Base-by-base conservation (phyloP, 2,888 invertebrate species). In the Pollenia griseotomentosa region DNA sequence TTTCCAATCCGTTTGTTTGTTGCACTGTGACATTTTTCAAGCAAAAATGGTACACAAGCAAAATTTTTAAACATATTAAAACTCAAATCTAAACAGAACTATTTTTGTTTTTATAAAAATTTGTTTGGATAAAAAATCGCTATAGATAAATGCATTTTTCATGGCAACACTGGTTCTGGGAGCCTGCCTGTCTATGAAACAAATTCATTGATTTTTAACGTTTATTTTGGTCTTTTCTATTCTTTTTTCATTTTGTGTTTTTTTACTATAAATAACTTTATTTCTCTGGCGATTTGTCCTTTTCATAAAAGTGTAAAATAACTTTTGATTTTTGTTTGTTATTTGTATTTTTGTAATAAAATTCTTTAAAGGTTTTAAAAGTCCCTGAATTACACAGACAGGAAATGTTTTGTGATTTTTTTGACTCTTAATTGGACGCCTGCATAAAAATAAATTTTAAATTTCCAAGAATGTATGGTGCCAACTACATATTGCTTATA, bases 141-240 rank as follows among this genome's bases (percentile, higher is more conserved):
- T 33, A 33, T 33, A 33, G 33, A 33, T 33, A 33, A 33, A 33
- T 33, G 4, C 5, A 33, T 33, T 2, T 23, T 23, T 23, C 23
- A 2, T 33, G 33, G 33, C 33, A 33, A 33, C 33, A 33, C 33
- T 33, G 33, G 33, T 33, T 33, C 33, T 33, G 55, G 75, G 42
- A 68, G 75, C 61, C 68, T 61, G 74, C 14, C 7, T 68, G 75
- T 61, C 70, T 75, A 46, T 44, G 16, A 51, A 40, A 57, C 4
- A 65, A 42, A 42, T 48, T 57, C 55, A 68, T 40, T 71, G 71
- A 48, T 65, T 81, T 44, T 63, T 33, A 33, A 5, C 33, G 33
- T 33, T 33, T 6, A 33, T 33, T 44, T 65, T 9, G 0, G 8
- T 51, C 8, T 55, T 57, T 42, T 51, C 1, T 42, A 70, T 42